Percentiles rank a stretch among this genome's conserved stretches.
These are phyloP conservation scores for Zosterops hypoxanthus DNA, from an alignment of 2,113 vertebrate genomes.

Conservation along the genomic window DNA sequence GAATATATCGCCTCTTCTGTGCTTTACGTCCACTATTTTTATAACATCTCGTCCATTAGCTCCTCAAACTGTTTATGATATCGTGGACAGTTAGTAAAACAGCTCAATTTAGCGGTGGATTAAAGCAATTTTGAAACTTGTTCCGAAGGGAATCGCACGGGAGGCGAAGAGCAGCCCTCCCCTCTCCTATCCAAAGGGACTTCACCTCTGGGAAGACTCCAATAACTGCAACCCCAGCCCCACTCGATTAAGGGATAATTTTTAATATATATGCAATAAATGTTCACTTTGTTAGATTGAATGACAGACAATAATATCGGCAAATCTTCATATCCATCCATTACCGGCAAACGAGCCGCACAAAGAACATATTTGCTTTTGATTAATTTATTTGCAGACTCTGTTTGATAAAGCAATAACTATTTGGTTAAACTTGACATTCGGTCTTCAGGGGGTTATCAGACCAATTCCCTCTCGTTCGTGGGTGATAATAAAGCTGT, in stretches of 20 bases:
- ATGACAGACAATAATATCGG: slow-evolving; percentile 99
- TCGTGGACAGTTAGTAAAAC: slow-evolving; percentile 84
- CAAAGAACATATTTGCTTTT: slow-evolving; percentile 87
- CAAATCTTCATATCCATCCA: slow-evolving; percentile 96
- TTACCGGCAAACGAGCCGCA: slow-evolving; percentile 91
- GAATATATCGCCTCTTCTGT: slow-evolving; percentile 43
- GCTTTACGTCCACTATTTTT: slow-evolving; percentile 62
- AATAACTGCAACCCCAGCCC: slow-evolving; percentile 92
- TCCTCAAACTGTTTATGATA: slow-evolving; percentile 75
- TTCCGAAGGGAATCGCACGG: slow-evolving; percentile 86
- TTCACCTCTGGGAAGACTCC: slow-evolving; percentile 95
- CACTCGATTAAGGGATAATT: slow-evolving; percentile 97
- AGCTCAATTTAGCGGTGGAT: slow-evolving; percentile 82
- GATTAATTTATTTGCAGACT: slow-evolving; percentile 98
- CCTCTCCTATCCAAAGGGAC: slow-evolving; percentile 85
- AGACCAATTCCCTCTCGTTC: slow-evolving; percentile 80
- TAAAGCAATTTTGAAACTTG: slow-evolving; percentile 85
- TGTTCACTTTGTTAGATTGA: slow-evolving; percentile 99
- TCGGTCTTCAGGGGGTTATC: slow-evolving; percentile 86
- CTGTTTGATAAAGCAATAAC: slow-evolving; percentile 98
- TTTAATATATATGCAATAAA: slow-evolving; percentile 99
- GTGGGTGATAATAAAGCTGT: slow-evolving; percentile 78
- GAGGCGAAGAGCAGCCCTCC: slow-evolving; percentile 29
- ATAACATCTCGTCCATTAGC: slow-evolving; percentile 59
- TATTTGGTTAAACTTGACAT: slow-evolving; percentile 87